Percentiles rank a stretch among this genome's conserved stretches.
phyloP scores from a whole-genome alignment of 2,888 invertebrate genomes.

The Agrochola lychnidis region DNA sequence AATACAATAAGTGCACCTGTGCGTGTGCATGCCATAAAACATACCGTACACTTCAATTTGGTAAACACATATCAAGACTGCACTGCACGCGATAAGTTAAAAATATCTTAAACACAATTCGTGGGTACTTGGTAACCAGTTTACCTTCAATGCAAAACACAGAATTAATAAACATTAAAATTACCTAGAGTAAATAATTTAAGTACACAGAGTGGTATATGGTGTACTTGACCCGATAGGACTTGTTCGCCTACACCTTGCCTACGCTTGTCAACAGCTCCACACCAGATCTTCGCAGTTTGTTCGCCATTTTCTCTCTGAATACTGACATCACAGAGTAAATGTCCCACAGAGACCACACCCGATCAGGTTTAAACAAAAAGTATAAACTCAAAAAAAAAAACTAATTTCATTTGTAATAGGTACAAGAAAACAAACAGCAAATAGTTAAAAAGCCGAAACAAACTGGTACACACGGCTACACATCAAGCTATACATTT shows the following conservation, averaged over 20 bases:
- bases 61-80: neutral
- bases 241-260: slow-evolving; percentile 65
- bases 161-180: slow-evolving; percentile 3
- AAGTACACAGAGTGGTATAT: slow-evolving; percentile 31
- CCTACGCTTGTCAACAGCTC: slow-evolving; percentile 63
- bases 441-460: neutral
- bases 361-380: neutral
- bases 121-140: neutral
- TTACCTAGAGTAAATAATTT: slow-evolving; percentile 16
- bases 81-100: slow-evolving; percentile 19
- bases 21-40: slow-evolving; percentile 12
- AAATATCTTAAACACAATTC: neutral
- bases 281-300: slow-evolving; percentile 39
- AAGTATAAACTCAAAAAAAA: no score
- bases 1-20: slow-evolving; percentile 23
- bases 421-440: neutral
- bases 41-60: slow-evolving; percentile 19
- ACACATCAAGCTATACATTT: no score
- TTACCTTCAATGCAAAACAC: neutral
- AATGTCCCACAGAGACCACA: neutral
- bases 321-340: slow-evolving; percentile 20
- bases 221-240: slow-evolving; percentile 62
- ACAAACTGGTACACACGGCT: no score
- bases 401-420: neutral
- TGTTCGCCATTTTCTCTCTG: slow-evolving; percentile 54